Evolutionary conservation across 2,888 invertebrate genomes (phyloP), one percentile per base, ranked within the genome.

Genomic region (Ectemnius lituratus): DNA sequence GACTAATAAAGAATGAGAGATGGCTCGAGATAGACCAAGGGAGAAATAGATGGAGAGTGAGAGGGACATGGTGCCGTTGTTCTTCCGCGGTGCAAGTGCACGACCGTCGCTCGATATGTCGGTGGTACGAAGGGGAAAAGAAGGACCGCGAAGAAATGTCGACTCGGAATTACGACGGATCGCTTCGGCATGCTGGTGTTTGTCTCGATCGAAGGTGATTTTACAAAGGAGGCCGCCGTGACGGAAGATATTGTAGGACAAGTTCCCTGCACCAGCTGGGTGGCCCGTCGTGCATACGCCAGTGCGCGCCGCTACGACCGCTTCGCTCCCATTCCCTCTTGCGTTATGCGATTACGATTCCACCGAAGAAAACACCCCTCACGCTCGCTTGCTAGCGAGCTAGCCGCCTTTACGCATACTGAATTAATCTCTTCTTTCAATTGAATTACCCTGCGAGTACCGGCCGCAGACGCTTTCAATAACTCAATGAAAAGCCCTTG

Each of bases 241-340:
- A 88, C 88, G 88, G 89, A 89, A 89, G 88, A 89, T 89, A 88
- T 89, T 88, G 89, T 89, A 88, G 86, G 88, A 89, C 89, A 89
- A 88, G 88, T 88, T 86, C 87, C 80, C 86, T 85, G 86, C 86
- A 84, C 87, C 84, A 85, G 85, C 85, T 88, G 89, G 89, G 87
- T 88, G 88, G 89, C 85, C 87, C 86, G 79, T 83, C 75, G 71
- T 73, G 79, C 77, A 75, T 73, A 67, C 62, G 60, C 69, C 75
- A 52, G 47, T 60, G 60, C 70, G 75, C 47, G 28, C 66, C 14
- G 18, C 70, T 56, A 66, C 57, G 62, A 64, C 66, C 49, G 67
- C 69, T 62, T 76, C 73, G 52, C 72, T 67, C 61, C 67, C 69
- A 76, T 77, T 73, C 66, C 52, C 16, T 58, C 65, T 75, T 75